Conservation (phyloP, 2,113 vertebrate species). For the Pontoporia blainvillei region DNA sequence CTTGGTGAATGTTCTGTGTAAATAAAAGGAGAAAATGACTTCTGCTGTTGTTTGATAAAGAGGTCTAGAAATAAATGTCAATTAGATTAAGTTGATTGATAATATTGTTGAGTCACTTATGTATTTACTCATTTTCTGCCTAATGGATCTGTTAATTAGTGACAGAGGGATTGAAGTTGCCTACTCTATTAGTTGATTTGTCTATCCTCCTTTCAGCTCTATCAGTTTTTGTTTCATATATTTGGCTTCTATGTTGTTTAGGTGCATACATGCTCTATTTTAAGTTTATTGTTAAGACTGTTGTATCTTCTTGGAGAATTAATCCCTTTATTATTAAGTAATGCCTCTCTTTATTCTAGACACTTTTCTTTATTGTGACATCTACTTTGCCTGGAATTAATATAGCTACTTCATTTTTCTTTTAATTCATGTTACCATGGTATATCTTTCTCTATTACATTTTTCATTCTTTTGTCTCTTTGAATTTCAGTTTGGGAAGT, state of each 20-base stretch:
- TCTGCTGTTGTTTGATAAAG: not conserved
- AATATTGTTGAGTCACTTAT: not conserved
- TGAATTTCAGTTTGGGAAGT: not conserved
- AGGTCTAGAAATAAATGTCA: not conserved
- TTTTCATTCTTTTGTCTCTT: not conserved
- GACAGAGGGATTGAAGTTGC: not conserved
- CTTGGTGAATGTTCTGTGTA: not conserved
- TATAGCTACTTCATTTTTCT: not conserved
- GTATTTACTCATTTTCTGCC: not conserved
- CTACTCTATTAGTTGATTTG: not conserved
- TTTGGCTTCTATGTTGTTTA: not conserved
- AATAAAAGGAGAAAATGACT: not conserved
- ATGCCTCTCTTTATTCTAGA: not conserved
- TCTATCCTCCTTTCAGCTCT: not conserved
- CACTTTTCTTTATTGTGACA: not conserved
- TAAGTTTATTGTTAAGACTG: not conserved
- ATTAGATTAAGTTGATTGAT: not conserved
- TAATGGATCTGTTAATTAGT: not conserved
- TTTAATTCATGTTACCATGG: not conserved
- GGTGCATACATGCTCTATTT: not conserved
- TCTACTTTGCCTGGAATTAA: not conserved
- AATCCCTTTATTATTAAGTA: not conserved
- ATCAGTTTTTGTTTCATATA: not conserved
- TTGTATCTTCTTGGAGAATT: not conserved
- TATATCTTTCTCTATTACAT: not conserved